A percentile compares a stretch with the other conserved stretches of the same genome.
Conservation (phyloP, 2,888 invertebrate species). For the Andrena bicolor region DNA sequence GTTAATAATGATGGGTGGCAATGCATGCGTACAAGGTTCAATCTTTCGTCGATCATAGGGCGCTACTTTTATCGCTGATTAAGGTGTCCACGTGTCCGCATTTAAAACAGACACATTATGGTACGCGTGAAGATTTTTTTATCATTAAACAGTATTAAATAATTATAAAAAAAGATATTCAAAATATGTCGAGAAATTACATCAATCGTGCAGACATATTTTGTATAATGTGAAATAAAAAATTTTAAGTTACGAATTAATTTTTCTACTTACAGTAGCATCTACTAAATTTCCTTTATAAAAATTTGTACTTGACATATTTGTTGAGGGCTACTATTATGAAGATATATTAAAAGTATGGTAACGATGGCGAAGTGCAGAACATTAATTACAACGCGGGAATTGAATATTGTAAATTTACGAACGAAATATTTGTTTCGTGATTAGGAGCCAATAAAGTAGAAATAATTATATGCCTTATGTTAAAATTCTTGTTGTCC, state of each 20-base stretch:
- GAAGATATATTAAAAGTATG: neutral
- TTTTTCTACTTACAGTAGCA: neutral
- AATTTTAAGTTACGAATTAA: neutral
- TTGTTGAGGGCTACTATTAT: neutral
- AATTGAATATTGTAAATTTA: neutral
- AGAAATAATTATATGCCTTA: slow-evolving; percentile 1
- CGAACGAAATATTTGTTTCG: neutral
- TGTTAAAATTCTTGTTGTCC: slow-evolving; percentile 22
- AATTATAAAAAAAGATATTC: neutral
- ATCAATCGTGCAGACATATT: neutral
- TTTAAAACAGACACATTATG: slow-evolving; percentile 16
- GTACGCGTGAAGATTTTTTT: slow-evolving; percentile 1
- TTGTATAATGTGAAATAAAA: neutral
- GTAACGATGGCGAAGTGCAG: neutral
- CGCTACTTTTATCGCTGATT: neutral
- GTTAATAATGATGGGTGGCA: slow-evolving; percentile 79
- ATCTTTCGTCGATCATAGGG: slow-evolving; percentile 12
- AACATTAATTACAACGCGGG: neutral
- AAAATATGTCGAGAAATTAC: neutral
- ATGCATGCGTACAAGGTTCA: slow-evolving; percentile 68
- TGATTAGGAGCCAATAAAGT: neutral
- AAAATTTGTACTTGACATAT: slow-evolving; percentile 7
- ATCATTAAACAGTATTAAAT: slow-evolving; percentile 26
- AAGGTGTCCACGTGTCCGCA: neutral
- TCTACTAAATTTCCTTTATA: neutral